Evolutionary conservation across 2,797 vertebrate genomes (phyloP), one percentile per base, ranked within the genome.

Genomic region (Chaenodraco wilsoni): DNA sequence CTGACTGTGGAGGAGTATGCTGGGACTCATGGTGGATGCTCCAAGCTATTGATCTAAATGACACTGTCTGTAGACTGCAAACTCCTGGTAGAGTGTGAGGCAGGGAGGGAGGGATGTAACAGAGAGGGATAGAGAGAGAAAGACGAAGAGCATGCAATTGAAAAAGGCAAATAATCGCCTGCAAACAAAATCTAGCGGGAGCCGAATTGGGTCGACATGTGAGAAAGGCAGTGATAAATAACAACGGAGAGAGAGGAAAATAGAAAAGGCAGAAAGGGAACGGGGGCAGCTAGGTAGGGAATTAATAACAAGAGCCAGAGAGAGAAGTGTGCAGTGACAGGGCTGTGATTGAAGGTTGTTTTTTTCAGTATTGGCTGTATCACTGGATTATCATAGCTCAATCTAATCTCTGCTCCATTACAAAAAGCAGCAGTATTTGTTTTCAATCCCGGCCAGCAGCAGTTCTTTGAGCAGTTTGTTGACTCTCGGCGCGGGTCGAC

Each of bases 41-140:
- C 58, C 43, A 17, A 84, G 78, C 84, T 84, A 91, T 86, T 87
- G 84, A 89, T 89, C 83, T 82, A 89, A 86, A 92, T 90, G 87
- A 87, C 76, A 79, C 75, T 73, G 79, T 88, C 86, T 90, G 71
- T 69, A 77, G 79, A 69, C 69, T 66, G 68, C 70, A 82, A 85
- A 83, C 62, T 81, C 78, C 79, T 54, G 33, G 21, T 82, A 83
- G 71, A 78, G 44, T 56, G 40, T n/a, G 65, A 51, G 44, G n/a
- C 45, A 65, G 40, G 16, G 65, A 59, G 16, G 44, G 43, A 44
- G 48, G 14, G 44, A 50, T 67, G 63, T 51, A 72, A 58, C 72
- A 69, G 44, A 40, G 8, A 56, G 52, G 41, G 57, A 50, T 15
- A 62, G 40, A 55, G 43, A 37, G n/a, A 27, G 63, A 70, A 52